Evolutionary conservation across 2,797 vertebrate species (phyloP).

Genomic region (Selene dorsalis): DNA sequence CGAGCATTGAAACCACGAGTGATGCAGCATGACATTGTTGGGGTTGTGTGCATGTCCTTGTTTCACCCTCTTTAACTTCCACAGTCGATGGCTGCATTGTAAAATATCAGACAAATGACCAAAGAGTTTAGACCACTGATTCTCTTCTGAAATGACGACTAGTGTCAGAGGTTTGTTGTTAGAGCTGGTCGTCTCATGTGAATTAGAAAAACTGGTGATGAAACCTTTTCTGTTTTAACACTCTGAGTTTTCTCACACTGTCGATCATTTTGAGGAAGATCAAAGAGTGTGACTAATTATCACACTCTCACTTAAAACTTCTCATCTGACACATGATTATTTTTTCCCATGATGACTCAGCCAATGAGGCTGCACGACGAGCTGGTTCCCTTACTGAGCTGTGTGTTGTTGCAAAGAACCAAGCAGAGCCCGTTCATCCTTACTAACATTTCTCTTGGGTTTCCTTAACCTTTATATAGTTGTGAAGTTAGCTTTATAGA

Average conservation of each 20-base stretch:
- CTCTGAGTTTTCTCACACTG: background rate
- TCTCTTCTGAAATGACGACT: background rate
- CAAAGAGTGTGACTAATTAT: slow-evolving; percentile 5
- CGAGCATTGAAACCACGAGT: background rate
- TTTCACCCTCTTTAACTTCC: slow-evolving; percentile 37
- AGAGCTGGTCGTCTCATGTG: background rate
- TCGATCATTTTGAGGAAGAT: background rate
- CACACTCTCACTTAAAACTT: slow-evolving; percentile 9
- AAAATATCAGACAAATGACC: slow-evolving; percentile 12
- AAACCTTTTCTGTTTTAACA: background rate
- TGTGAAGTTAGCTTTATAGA: background rate
- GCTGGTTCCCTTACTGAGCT: slow-evolving; percentile 12
- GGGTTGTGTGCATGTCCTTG: slow-evolving; percentile 36
- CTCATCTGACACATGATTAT: background rate
- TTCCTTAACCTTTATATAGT: too few species aligned
- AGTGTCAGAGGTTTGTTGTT: background rate
- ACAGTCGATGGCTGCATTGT: background rate
- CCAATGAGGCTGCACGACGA: slow-evolving; percentile 14
- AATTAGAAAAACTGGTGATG: background rate
- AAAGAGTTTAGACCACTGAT: background rate
- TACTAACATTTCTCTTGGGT: too few species aligned
- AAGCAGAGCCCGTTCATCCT: too few species aligned
- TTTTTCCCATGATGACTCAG: slow-evolving; percentile 42
- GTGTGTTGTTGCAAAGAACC: too few species aligned
- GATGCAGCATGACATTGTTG: slow-evolving; percentile 19